A percentile compares a stretch with the other conserved stretches of the same genome.
Conservation (phyloP, 2,888 invertebrate genomes). For the Halictus ligatus region DNA sequence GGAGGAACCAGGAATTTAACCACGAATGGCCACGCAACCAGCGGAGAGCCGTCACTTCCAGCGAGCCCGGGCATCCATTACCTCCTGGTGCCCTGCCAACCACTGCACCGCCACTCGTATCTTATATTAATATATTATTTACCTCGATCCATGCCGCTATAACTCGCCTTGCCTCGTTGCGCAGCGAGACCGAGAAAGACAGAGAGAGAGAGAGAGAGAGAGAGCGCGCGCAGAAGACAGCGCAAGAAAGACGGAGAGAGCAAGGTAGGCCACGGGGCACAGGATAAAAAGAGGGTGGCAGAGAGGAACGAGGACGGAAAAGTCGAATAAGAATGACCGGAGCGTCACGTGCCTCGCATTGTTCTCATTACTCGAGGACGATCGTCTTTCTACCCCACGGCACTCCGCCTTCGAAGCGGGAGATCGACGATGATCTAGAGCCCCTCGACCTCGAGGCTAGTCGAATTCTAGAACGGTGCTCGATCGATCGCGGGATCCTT, state of each 20-base stretch:
- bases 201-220: neutral
- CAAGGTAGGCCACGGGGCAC: neutral
- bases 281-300: constrained; percentile 24
- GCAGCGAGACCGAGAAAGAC: constrained; percentile 22
- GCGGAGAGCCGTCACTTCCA: constrained; percentile 84
- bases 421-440: constrained; percentile 70
- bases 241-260: neutral
- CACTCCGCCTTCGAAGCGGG: constrained; percentile 53
- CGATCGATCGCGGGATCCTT: constrained; percentile 38
- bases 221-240: constrained; percentile 6
- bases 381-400: constrained; percentile 32
- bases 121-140: constrained; percentile 84
- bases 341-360: constrained; percentile 82
- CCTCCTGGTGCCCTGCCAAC: constrained; percentile 84
- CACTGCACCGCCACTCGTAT: constrained; percentile 81
- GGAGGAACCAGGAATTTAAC: constrained; percentile 86
- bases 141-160: constrained; percentile 75
- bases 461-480: constrained; percentile 63
- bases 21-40: constrained; percentile 84
- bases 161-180: constrained; percentile 67
- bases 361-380: constrained; percentile 80
- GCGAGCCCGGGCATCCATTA: constrained; percentile 83
- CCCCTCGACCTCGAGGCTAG: constrained; percentile 38
- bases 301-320: constrained; percentile 67
- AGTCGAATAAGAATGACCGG: constrained; percentile 79